These are phyloP conservation scores for Bibio marci DNA, from an alignment of 2,888 invertebrate species.

Conservation along the genomic window DNA sequence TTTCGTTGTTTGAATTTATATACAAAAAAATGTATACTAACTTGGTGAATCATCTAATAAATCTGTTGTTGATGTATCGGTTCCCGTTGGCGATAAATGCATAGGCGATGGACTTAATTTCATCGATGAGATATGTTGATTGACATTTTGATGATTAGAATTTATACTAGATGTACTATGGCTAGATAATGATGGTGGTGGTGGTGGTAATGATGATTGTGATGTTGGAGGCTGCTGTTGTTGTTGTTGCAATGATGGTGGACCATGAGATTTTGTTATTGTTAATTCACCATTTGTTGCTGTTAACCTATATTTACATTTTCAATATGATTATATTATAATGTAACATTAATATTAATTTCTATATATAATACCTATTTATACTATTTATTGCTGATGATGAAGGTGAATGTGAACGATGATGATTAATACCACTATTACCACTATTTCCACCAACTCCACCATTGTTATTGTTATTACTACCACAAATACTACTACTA, in stretches of 20 bases:
- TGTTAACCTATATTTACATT: constrained; percentile 49
- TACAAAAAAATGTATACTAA: constrained; percentile 33
- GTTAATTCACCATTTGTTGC: constrained; percentile 68
- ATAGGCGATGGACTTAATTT: constrained; percentile 46
- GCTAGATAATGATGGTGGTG: constrained; percentile 11
- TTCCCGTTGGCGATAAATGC: constrained; percentile 41
- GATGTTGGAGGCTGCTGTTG: constrained; percentile 10
- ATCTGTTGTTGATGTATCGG: constrained; percentile 43
- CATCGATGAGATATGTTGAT: constrained; percentile 19
- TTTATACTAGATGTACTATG: constrained; percentile 12
- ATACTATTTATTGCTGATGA: constrained; percentile 42
- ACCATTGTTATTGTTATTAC: no score
- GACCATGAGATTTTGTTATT: constrained; percentile 59
- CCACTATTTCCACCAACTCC: no score
- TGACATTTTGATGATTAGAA: constrained; percentile 9
- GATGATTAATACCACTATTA: constrained; percentile 12
- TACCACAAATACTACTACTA: no score
- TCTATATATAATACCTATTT: constrained; percentile 34
- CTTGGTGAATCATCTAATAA: constrained; percentile 70
- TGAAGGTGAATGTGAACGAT: constrained; percentile 11
- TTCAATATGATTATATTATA: constrained; percentile 12
- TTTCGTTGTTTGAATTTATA: no score
- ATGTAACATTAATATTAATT: constrained; percentile 1
- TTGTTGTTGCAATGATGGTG: constrained; percentile 20
- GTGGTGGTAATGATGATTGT: constrained; percentile 17